phyloP scores from a whole-genome alignment of 2,113 vertebrate species.

The Platichthys flesus region DNA sequence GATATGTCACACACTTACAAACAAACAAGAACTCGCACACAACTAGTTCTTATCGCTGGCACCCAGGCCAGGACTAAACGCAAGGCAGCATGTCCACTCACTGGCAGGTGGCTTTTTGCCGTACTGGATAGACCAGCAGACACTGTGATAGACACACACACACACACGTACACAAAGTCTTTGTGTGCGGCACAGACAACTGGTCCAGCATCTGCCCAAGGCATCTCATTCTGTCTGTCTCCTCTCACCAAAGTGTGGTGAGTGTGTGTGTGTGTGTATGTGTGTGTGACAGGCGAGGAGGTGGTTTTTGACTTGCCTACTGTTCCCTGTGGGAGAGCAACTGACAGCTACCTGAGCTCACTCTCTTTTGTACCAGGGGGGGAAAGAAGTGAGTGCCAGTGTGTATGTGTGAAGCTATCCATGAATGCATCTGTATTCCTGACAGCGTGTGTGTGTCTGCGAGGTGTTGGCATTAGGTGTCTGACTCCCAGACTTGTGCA shows the following conservation, averaged over 20 bases:
- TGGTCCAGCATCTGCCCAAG: slow-evolving; percentile 66
- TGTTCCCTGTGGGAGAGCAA: slow-evolving; percentile 71
- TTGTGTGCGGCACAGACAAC: slow-evolving; percentile 54
- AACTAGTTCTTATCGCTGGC: slow-evolving; percentile 74
- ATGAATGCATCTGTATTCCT: slow-evolving; percentile 66
- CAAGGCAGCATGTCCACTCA: slow-evolving; percentile 68
- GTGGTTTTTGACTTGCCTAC: slow-evolving; percentile 74
- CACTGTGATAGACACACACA: slow-evolving; percentile 40
- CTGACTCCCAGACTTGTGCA: slow-evolving; percentile 15
- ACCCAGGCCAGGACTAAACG: slow-evolving; percentile 73
- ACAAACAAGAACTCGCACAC: not conserved
- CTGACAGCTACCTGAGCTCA: slow-evolving; percentile 79
- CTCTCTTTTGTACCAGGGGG: slow-evolving; percentile 58
- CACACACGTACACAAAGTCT: slow-evolving; percentile 6
- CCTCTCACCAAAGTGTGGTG: slow-evolving; percentile 36
- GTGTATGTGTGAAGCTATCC: slow-evolving; percentile 29
- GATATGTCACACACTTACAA: slow-evolving; percentile 47
- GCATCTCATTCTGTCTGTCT: slow-evolving; percentile 61
- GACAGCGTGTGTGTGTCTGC: slow-evolving; percentile 37
- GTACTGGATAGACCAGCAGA: slow-evolving; percentile 29
- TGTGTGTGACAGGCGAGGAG: slow-evolving; percentile 65
- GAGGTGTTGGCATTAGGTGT: slow-evolving; percentile 58
- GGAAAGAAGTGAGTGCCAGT: slow-evolving; percentile 27
- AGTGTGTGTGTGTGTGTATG: slow-evolving; percentile 34
- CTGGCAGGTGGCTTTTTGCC: slow-evolving; percentile 64